A percentile compares a stretch with the other conserved stretches of the same genome.
phyloP scores from a whole-genome alignment of 2,888 invertebrate species.

The Drosophila hawaiiensis region DNA sequence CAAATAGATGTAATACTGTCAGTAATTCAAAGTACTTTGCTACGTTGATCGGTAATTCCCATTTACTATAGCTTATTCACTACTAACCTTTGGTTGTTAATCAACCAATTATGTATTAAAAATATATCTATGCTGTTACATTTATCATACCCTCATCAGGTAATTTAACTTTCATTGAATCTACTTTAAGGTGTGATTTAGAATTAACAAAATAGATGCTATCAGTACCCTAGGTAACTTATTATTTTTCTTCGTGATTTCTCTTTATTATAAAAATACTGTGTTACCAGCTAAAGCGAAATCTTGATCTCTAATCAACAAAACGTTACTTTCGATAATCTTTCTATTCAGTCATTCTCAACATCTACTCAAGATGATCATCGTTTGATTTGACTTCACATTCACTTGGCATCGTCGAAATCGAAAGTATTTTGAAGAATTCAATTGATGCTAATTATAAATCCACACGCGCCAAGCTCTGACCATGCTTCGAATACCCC shows the following conservation, averaged over 20 bases:
- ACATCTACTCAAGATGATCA: not conserved
- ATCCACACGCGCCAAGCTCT: conserved; percentile 34
- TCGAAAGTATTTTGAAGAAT: conserved; percentile 51
- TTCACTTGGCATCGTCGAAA: conserved; percentile 17
- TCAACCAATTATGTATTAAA: not conserved
- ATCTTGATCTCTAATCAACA: not conserved
- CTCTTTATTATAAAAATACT: not conserved
- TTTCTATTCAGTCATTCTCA: not conserved
- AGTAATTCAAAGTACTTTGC: not conserved
- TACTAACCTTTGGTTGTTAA: not conserved
- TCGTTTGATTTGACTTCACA: not conserved
- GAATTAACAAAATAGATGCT: not conserved
- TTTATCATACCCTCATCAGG: not conserved
- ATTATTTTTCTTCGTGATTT: not conserved
- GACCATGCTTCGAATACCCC: conserved; percentile 40
- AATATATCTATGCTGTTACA: not conserved
- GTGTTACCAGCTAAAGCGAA: not conserved
- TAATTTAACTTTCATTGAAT: not conserved
- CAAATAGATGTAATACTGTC: not conserved
- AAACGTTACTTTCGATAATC: not conserved
- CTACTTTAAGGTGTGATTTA: not conserved
- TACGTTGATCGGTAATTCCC: not conserved
- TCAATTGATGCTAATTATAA: conserved; percentile 34
- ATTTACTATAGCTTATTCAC: not conserved
- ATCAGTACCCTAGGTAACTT: not conserved